Evolutionary conservation across 2,113 vertebrate genomes (phyloP).

Genomic region (Arvicanthis niloticus): DNA sequence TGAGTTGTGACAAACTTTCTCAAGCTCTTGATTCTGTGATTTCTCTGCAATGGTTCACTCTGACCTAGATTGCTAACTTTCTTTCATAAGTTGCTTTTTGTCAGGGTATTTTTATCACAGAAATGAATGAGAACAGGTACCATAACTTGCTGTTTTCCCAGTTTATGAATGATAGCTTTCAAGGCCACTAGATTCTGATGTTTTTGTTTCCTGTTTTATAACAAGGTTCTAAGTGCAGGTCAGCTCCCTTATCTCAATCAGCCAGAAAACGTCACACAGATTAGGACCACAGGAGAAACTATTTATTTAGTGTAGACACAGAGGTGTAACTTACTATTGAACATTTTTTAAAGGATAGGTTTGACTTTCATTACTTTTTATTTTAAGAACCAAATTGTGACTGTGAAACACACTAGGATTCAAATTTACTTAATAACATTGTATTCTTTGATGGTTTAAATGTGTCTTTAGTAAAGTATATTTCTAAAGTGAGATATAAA

Average conservation of each 20-base stretch:
- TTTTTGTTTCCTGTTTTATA: constrained; percentile 11
- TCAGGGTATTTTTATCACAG: background rate
- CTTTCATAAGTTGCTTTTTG: background rate
- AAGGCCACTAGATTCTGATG: background rate
- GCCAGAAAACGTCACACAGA: background rate
- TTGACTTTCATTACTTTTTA: constrained; percentile 12
- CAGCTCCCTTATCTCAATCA: background rate
- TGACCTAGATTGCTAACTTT: background rate
- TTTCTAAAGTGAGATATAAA: constrained; percentile 18
- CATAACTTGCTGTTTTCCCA: background rate
- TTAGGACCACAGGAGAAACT: background rate
- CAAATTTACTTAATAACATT: constrained; percentile 4
- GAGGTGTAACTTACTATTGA: background rate
- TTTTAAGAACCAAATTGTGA: constrained; percentile 36
- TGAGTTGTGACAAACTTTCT: background rate
- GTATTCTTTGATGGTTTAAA: constrained; percentile 24
- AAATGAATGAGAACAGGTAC: background rate
- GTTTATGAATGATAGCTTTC: background rate
- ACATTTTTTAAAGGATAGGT: constrained; percentile 6
- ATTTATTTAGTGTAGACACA: background rate
- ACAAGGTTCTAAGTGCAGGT: background rate
- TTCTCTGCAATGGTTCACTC: background rate
- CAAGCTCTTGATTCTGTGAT: background rate
- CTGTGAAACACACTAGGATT: background rate
- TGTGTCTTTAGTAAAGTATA: background rate